These are phyloP conservation scores for Chaetodon trifascialis DNA, from an alignment of 2,113 vertebrate species.

Conservation along the genomic window DNA sequence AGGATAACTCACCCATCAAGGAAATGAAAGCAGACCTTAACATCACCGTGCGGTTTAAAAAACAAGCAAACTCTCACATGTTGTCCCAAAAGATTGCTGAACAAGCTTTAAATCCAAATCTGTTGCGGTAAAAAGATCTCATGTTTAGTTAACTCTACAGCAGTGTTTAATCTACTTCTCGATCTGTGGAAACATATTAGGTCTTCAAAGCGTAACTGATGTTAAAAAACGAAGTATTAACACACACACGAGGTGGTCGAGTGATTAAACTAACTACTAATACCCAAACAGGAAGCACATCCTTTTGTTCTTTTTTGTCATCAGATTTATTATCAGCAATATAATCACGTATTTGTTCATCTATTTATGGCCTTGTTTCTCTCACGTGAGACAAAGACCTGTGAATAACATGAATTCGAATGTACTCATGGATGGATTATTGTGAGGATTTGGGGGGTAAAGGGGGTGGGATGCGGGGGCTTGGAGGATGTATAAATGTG, in stretches of 20 bases:
- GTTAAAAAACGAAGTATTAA: neutral
- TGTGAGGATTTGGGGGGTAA: too few relatives aligned
- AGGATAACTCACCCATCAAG: neutral
- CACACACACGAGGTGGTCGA: neutral
- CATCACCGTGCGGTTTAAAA: neutral
- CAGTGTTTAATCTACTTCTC: constrained; percentile 9
- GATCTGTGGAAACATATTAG: neutral
- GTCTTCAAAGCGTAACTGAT: constrained; percentile 8
- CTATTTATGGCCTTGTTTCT: too few relatives aligned
- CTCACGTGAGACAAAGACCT: too few relatives aligned
- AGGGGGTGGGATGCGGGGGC: too few relatives aligned
- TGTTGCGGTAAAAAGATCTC: neutral
- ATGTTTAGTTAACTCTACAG: constrained; percentile 9
- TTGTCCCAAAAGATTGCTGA: constrained; percentile 16
- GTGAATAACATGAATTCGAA: too few relatives aligned
- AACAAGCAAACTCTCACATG: neutral
- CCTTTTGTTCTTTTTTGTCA: too few relatives aligned
- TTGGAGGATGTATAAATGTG: too few relatives aligned
- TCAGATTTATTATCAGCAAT: too few relatives aligned
- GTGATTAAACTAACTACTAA: constrained; percentile 31
- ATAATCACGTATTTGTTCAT: too few relatives aligned
- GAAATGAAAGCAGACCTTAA: neutral
- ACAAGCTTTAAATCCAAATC: constrained; percentile 1
- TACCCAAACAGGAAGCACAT: too few relatives aligned
- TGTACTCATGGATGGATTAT: too few relatives aligned